These are phyloP conservation scores for Pygoscelis adeliae DNA, from an alignment of 2,113 vertebrate species.

Conservation along the genomic window DNA sequence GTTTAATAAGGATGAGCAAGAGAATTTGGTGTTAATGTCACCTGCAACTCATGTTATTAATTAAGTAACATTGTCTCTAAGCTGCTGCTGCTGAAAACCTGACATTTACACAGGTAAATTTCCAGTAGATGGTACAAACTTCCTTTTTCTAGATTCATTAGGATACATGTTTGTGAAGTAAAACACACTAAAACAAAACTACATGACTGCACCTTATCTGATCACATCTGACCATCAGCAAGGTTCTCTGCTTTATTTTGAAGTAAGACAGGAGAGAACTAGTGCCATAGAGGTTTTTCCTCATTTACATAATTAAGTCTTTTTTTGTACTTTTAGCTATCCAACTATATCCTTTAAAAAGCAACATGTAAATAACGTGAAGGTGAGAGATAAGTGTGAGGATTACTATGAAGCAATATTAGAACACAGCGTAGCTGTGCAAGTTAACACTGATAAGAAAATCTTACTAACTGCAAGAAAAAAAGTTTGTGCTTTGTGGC, in stretches of 20 bases:
- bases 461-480: not conserved
- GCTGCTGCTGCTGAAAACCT: not conserved
- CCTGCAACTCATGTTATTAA: not conserved
- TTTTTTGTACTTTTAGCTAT: not conserved
- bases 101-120: slow-evolving; percentile 45
- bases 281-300: not conserved
- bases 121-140: not conserved
- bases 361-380: not conserved
- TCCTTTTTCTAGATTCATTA: not conserved
- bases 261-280: not conserved
- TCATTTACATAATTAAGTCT: not conserved
- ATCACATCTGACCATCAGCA: not conserved
- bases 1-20: slow-evolving; percentile 41
- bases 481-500: not conserved
- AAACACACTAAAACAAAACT: not conserved
- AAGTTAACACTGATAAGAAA: not conserved
- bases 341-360: not conserved
- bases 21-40: slow-evolving; percentile 66
- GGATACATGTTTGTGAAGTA: not conserved
- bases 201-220: not conserved
- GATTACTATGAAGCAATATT: not conserved
- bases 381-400: not conserved
- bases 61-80: slow-evolving; percentile 47
- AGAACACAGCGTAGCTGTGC: not conserved
- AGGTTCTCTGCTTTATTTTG: not conserved